Base-by-base conservation (phyloP, 2,888 invertebrate species). In the Acanthosoma haemorrhoidale region DNA sequence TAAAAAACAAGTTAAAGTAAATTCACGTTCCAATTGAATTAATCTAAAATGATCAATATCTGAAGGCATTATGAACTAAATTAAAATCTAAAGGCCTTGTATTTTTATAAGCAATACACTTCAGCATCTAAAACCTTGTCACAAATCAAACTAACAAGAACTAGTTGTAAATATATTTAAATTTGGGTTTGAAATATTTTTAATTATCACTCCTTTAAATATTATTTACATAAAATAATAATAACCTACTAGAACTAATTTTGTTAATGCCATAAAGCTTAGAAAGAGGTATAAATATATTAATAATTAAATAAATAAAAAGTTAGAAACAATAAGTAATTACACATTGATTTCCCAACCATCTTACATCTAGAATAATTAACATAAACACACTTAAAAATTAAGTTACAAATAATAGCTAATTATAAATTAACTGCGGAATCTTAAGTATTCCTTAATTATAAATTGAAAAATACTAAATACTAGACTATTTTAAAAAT, bases 311-410 rank as follows among this genome's bases (percentile, higher is more conserved):
- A n/a, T n/a, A 25, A 51, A 51, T 51, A 51, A 21, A 6, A 51
- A 51, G 51, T 51, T 51, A 51, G 51, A 51, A 51, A 51, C 51
- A 51, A 32, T 67, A 67, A 34, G 67, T 67, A 67, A 57, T 67
- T 67, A 67, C 67, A 67, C 67, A 67, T 67, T 67, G 67, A 67
- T 67, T 67, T 57, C 16, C 15, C 34, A 39, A 41, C 34, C 34
- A 67, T 57, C 34, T 57, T 67, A 67, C 34, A 38, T 15, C 57
- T 67, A 67, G n/a, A n/a, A n/a, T 8, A 34, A n/a, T 21, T 38
- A 38, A 67, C 34, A 51, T 57, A 32, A 32, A 43, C n/a, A 51
- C 21, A 51, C 51, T 51, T 51, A 51, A n/a, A 51, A 51, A 51
- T 25, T 51, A 51, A 51, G 51, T 51, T 51, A 51, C 51, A 25